phyloP scores from a whole-genome alignment of 2,888 invertebrate genomes.

The Cerastis rubricosa region DNA sequence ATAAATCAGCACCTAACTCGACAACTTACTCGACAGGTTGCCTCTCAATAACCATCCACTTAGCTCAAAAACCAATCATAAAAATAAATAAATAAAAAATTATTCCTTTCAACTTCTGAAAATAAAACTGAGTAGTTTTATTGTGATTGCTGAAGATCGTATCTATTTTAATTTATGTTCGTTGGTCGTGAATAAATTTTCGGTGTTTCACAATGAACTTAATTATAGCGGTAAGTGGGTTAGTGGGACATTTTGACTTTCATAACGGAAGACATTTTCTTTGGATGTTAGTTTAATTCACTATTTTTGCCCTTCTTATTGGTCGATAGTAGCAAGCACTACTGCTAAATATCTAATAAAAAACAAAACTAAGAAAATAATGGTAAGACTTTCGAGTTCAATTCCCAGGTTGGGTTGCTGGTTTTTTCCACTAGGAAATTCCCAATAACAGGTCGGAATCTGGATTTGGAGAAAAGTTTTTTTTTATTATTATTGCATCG shows the following conservation, averaged over 20 bases:
- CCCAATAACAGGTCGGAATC: neutral
- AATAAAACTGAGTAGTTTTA: slow-evolving; percentile 41
- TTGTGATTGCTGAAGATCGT: slow-evolving; percentile 55
- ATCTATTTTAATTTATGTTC: slow-evolving; percentile 59
- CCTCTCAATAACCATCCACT: slow-evolving; percentile 54
- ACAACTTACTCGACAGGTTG: slow-evolving; percentile 56
- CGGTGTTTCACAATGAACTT: slow-evolving; percentile 37
- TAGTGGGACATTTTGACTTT: slow-evolving; percentile 33
- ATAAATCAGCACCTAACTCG: slow-evolving; percentile 62
- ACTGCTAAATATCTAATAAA: too few species aligned
- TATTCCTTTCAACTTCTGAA: slow-evolving; percentile 34
- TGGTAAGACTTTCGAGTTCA: neutral
- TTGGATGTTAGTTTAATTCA: neutral
- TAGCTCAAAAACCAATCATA: slow-evolving; percentile 36
- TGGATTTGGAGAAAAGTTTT: too few species aligned
- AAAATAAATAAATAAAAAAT: slow-evolving; percentile 24
- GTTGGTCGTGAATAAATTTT: slow-evolving; percentile 51
- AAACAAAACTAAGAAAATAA: too few species aligned
- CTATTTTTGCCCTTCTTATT: neutral
- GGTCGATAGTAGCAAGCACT: neutral
- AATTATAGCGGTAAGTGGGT: slow-evolving; percentile 33
- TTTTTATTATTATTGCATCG: too few species aligned
- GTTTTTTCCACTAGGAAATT: neutral
- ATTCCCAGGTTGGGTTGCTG: neutral
- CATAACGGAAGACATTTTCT: neutral